These are phyloP conservation scores for Bryconaethiops microstoma DNA, from an alignment of 2,797 vertebrate genomes.

Conservation along the genomic window DNA sequence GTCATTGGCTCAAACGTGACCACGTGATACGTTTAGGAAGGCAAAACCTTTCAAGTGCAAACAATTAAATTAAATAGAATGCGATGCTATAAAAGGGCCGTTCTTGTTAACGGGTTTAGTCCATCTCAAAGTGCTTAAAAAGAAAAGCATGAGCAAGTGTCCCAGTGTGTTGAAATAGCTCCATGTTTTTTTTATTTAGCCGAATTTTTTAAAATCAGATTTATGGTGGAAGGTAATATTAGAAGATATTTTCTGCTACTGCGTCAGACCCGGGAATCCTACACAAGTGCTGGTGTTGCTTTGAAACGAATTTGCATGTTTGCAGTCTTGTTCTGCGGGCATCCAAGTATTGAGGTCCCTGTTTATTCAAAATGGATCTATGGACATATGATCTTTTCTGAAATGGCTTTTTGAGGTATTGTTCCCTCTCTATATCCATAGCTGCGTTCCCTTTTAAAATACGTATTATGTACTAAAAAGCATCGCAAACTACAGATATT, in stretches of 20 bases:
- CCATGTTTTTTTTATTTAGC: background rate
- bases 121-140: constrained; percentile 32
- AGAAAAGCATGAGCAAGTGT: constrained; percentile 13
- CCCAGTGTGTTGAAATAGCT: background rate
- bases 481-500: too few species aligned
- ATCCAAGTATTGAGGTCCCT: background rate
- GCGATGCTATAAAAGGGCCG: constrained; percentile 70
- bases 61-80: constrained; percentile 84
- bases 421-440: background rate
- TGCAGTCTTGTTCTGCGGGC: background rate
- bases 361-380: background rate
- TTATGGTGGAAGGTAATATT: background rate
- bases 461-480: too few species aligned
- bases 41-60: constrained; percentile 80
- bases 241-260: background rate
- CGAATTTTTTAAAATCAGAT: background rate
- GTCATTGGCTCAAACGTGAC: constrained; percentile 85
- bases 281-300: background rate
- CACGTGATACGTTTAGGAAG: constrained; percentile 96
- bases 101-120: constrained; percentile 55
- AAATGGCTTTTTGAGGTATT: constrained; percentile 4
- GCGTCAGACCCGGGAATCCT: background rate
- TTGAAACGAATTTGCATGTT: constrained; percentile 5
- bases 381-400: background rate
- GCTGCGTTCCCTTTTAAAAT: too few species aligned